These are phyloP conservation scores for Diplodus sargus DNA, from an alignment of 2,797 vertebrate species.

Conservation along the genomic window DNA sequence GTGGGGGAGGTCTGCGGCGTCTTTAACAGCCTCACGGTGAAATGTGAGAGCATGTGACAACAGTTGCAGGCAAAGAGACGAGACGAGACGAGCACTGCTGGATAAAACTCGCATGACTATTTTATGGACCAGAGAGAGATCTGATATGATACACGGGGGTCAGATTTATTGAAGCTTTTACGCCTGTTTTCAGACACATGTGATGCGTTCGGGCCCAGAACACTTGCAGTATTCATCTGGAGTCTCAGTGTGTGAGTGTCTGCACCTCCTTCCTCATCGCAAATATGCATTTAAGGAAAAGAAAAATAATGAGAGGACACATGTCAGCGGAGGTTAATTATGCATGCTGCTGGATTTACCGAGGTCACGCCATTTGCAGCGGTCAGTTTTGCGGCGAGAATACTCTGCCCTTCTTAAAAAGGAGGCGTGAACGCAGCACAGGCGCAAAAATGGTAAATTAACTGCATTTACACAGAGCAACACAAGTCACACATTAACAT, in stretches of 20 bases:
- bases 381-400: background rate
- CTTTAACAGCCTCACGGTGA: background rate
- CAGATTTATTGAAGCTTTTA: background rate
- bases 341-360: background rate
- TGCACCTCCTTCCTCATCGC: background rate
- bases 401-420: background rate
- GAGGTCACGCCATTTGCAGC: background rate
- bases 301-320: background rate
- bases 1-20: background rate
- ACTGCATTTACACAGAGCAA: too few relatives aligned
- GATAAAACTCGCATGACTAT: background rate
- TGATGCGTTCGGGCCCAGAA: background rate
- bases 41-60: background rate
- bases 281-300: background rate
- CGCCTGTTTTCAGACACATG: background rate
- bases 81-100: background rate
- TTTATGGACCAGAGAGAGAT: background rate
- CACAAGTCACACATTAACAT: too few relatives aligned
- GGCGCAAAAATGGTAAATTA: background rate
- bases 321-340: constrained; percentile 6
- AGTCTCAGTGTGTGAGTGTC: background rate
- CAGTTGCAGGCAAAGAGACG: background rate
- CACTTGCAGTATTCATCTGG: background rate
- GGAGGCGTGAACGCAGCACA: background rate
- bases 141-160: background rate